Base-by-base conservation (phyloP, 1,140 invertebrate genomes). In the Uloborus diversus region DNA sequence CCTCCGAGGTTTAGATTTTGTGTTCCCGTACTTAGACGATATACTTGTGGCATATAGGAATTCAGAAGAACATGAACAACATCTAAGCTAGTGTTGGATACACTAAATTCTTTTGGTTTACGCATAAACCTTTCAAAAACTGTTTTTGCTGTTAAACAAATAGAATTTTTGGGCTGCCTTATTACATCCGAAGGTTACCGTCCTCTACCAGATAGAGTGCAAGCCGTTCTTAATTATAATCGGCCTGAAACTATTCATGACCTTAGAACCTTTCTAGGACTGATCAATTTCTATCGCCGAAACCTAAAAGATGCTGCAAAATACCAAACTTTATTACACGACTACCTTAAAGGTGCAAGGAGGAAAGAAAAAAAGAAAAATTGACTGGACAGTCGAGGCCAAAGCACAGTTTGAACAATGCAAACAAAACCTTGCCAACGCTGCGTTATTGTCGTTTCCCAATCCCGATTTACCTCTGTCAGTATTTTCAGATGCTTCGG, bases 11-110 rank as follows among this genome's bases (percentile, higher is more conserved):
- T 7, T 85, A 81, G 61, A 7, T 84, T 89, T 86, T 70, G 81
- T 35, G 57, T 84, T 85, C 53, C 11, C 57, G 17, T 91, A 89
- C 80, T 61, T 90, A 0, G 89, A 91, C 79, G 89, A 91, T 82
- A 86, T 91, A 32, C 83, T 90, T 2, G 82, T 91, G 5, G 87
- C 83, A 42, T 86, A 84, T 1, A 56, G 82, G 5, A 76, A 76
- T n/a, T 82, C 81, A 69, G 81, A 85, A 17, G 81, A 85, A 17
- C 88, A 88, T 64, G 47, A 82, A 2, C 27, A 59, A 11, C 85
- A 88, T 68, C 61, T 89, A 2, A 47, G 69, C 9, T 25, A 33
- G n/a, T 28, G 81, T 30, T 70, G 82, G 2, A 82, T 88, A 37
- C 20, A 35, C 71, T 9, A 1, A 3, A 76, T 9, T 30, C 82